Evolutionary conservation across 2,797 vertebrate species (phyloP).

Genomic region (Geotrypetes seraphini): DNA sequence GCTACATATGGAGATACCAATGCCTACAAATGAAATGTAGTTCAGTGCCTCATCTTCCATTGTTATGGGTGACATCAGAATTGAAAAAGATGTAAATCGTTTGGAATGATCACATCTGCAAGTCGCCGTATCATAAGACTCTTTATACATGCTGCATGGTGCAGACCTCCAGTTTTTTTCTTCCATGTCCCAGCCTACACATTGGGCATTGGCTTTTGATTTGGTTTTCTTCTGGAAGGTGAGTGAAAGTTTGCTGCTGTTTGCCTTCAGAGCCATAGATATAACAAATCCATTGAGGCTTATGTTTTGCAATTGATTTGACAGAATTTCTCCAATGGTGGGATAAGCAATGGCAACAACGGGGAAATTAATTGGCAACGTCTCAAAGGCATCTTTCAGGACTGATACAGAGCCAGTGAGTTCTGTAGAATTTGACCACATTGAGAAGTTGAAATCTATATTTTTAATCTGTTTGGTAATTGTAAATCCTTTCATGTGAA

Average conservation of each 20-base stretch:
- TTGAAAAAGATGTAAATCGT: conserved; percentile 24
- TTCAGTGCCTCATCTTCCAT: not conserved
- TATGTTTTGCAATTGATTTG: not conserved
- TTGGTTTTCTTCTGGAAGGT: conserved; percentile 19
- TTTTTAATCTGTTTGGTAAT: conserved; percentile 12
- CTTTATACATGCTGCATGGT: conserved; percentile 15
- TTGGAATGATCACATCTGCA: conserved; percentile 32
- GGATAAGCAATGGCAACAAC: conserved; percentile 20
- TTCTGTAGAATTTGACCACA: not conserved
- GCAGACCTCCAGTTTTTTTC: conserved; percentile 7
- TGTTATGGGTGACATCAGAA: conserved; percentile 27
- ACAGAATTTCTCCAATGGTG: conserved; percentile 22
- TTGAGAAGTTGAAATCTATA: conserved; percentile 6
- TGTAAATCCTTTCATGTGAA: conserved; percentile 16
- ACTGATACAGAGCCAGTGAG: conserved; percentile 12
- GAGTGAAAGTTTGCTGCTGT: conserved; percentile 12
- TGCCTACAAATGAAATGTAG: conserved; percentile 23
- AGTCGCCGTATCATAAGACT: not conserved
- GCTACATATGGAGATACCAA: conserved; percentile 21
- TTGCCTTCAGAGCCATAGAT: conserved; percentile 10
- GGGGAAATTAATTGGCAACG: not conserved
- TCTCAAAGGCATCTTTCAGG: conserved; percentile 7
- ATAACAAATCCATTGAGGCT: conserved; percentile 31
- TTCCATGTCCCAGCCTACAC: conserved; percentile 26
- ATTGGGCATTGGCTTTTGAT: conserved; percentile 9